Evolutionary conservation across 2,888 invertebrate genomes (phyloP), one percentile per base, ranked within the genome.

Genomic region (Teleogryllus oceanicus): DNA sequence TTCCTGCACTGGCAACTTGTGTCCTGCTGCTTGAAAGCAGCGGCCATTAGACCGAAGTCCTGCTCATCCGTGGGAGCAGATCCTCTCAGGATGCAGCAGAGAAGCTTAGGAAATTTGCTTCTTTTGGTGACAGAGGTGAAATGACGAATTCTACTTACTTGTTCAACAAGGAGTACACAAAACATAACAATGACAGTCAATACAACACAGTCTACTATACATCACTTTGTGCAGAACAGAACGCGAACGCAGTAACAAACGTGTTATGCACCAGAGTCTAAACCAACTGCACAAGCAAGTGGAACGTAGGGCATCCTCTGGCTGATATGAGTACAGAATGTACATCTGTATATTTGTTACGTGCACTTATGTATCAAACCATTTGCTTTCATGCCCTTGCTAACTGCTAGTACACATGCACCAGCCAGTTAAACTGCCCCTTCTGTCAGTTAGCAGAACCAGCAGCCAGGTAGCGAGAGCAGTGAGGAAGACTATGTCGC

Each of bases 171-270:
- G 62, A 62, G 16, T 62, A 62, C 62, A 62, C 62, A 62, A 62
- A 62, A 62, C 62, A 62, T 62, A 62, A 62, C 62, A 62, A 62
- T 62, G 13, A 62, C 62, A 62, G 62, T 62, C 62, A 62, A 62
- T 62, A 62, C 62, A 62, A 62, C 62, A 62, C 62, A n/a, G 62
- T 62, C 62, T 62, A 62, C 62, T 62, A 62, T 62, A 62, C 62
- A 62, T 62, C 62, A 37, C 62, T 62, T 62, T 62, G 62, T 62
- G 62, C 62, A 18, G 62, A 62, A 62, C 62, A 62, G n/a, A 62
- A 62, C n/a, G 16, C 62, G 8, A 62, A 62, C 16, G n/a, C 62
- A 62, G 62, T 62, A 62, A 62, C 62, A 62, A 11, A 18, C 62
- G 13, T 62, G 62, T n/a, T 62, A 62, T 62, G 62, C 62, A n/a